phyloP scores from a whole-genome alignment of 2,113 vertebrate genomes.

The Picathartes gymnocephalus region DNA sequence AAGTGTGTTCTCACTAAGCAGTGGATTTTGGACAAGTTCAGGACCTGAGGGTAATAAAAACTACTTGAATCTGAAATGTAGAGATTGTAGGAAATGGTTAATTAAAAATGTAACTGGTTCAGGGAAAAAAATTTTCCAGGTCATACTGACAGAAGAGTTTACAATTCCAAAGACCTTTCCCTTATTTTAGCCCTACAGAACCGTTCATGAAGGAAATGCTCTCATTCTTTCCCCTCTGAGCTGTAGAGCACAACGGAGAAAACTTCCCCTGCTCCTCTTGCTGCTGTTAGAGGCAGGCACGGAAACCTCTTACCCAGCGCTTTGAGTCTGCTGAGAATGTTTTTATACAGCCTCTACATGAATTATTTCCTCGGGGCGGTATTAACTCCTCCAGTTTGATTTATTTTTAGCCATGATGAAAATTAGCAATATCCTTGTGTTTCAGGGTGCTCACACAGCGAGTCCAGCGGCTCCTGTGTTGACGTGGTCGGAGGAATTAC shows the following conservation, averaged over 20 bases:
- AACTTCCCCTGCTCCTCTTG: neutral
- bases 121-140: rapidly evolving
- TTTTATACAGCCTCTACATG: neutral
- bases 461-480: neutral
- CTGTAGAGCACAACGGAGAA: neutral
- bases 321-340: neutral
- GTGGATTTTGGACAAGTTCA: neutral
- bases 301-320: neutral
- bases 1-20: neutral
- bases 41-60: neutral
- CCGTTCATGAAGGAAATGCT: neutral
- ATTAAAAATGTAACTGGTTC: neutral
- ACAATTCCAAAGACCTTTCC: neutral
- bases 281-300: neutral
- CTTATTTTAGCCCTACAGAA: neutral
- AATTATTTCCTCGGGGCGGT: neutral
- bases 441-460: neutral
- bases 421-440: neutral
- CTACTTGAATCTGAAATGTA: neutral
- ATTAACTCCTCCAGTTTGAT: neutral
- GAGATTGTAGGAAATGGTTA: neutral
- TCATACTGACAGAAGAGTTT: neutral
- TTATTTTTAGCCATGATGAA: neutral
- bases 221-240: neutral
- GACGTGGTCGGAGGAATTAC: neutral